phyloP scores from a whole-genome alignment of 1,140 invertebrate genomes.

The Drosophila mayri region DNA sequence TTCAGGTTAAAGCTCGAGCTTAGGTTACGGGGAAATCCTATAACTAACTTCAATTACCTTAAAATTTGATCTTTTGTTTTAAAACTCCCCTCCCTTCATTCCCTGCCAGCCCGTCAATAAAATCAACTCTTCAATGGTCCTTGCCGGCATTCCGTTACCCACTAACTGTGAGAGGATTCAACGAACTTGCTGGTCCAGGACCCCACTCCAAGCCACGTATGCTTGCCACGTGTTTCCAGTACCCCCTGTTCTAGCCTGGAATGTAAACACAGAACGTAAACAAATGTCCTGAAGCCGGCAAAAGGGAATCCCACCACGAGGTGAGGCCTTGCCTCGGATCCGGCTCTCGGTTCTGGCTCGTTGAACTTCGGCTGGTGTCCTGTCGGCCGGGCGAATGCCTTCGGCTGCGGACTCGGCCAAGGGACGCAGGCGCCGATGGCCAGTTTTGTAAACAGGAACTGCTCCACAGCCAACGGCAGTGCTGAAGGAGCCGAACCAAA shows the following conservation, averaged over 20 bases:
- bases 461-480: conserved; percentile 72
- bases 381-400: conserved; percentile 2
- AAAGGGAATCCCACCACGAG: conserved; percentile 38
- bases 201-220: not conserved
- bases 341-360: conserved; percentile 1
- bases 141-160: conserved; percentile 28
- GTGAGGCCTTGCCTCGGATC: conserved; percentile 8
- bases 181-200: conserved; percentile 10
- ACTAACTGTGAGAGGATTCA: conserved; percentile 18
- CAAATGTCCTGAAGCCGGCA: conserved; percentile 44
- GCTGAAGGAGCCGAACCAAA: conserved; percentile 35
- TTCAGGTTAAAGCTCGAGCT: not conserved
- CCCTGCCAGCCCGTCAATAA: conserved; percentile 3
- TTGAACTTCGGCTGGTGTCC: conserved; percentile 2
- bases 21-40: not conserved
- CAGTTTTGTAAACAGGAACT: conserved; percentile 59
- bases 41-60: conserved; percentile 3
- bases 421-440: conserved; percentile 64
- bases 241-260: conserved; percentile 24
- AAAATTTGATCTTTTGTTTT: conserved; percentile 20
- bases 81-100: conserved; percentile 4
- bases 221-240: conserved; percentile 35
- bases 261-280: conserved; percentile 75
- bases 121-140: conserved; percentile 28
- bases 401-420: conserved; percentile 13